phyloP scores from a whole-genome alignment of 2,113 vertebrate species.

The Lycaon pictus region DNA sequence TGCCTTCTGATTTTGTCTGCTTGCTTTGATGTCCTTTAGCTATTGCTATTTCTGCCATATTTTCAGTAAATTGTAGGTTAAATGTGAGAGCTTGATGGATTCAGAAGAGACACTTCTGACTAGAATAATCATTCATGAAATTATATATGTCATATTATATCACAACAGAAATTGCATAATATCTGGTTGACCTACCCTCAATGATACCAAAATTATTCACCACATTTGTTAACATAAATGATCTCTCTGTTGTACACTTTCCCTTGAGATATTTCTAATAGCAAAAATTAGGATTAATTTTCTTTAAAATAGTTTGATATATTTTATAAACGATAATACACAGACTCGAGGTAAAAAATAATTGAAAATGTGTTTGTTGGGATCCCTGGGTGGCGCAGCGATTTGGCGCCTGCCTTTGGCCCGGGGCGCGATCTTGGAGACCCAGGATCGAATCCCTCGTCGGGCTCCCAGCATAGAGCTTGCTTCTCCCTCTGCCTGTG shows the following conservation, averaged over 20 bases:
- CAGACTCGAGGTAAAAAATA: not conserved
- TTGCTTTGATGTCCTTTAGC: not conserved
- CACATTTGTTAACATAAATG: not conserved
- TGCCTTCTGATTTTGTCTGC: not conserved
- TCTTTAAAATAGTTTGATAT: not conserved
- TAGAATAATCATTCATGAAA: not conserved
- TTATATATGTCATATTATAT: not conserved
- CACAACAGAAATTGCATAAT: not conserved
- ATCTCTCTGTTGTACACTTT: not conserved
- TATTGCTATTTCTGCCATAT: not conserved
- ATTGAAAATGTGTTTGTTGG: not conserved
- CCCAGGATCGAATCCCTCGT: too few relatives aligned
- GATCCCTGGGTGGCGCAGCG: too few relatives aligned
- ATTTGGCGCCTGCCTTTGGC: too few relatives aligned
- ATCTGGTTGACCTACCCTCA: not conserved
- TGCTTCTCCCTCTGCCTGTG: too few relatives aligned
- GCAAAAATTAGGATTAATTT: not conserved
- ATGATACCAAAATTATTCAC: not conserved
- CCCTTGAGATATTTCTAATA: not conserved
- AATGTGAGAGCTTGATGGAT: not conserved
- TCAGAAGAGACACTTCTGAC: not conserved
- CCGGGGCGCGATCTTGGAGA: too few relatives aligned
- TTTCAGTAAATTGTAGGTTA: not conserved
- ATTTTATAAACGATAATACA: not conserved
- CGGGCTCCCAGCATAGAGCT: too few relatives aligned